Evolutionary conservation across 1,140 invertebrate species (phyloP).

Genomic region (Octopus sinensis): DNA sequence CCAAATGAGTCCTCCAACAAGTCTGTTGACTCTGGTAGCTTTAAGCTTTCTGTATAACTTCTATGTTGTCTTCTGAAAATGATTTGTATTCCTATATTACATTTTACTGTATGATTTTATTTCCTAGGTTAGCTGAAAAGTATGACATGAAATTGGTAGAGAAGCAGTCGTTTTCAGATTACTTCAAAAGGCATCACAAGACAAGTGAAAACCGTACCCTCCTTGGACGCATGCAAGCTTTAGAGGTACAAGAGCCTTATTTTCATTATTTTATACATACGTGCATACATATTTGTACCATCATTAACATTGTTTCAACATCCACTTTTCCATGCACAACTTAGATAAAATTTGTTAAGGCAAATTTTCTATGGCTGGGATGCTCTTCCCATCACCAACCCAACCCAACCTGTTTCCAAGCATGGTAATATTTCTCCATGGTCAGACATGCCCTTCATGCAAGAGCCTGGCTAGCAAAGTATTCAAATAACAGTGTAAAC

Average conservation of each 20-base stretch:
- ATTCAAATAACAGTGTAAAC: too few species aligned
- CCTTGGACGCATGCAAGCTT: conserved; percentile 72
- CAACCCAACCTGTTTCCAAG: too few species aligned
- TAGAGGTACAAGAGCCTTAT: conserved; percentile 60
- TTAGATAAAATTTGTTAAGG: conserved; percentile 31
- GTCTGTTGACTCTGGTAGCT: neutral
- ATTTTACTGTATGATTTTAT: conserved; percentile 14
- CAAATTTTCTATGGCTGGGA: too few species aligned
- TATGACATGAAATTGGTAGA: conserved; percentile 76
- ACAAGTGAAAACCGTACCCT: conserved; percentile 64
- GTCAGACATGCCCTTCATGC: too few species aligned
- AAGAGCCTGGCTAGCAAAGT: too few species aligned
- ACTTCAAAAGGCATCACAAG: conserved; percentile 68
- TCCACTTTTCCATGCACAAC: too few species aligned
- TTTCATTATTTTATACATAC: neutral
- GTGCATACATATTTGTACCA: neutral
- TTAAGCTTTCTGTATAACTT: neutral
- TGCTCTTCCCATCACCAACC: too few species aligned
- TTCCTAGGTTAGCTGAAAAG: conserved; percentile 70
- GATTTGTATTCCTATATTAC: neutral
- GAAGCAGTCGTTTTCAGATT: conserved; percentile 76
- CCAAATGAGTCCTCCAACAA: neutral
- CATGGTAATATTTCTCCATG: too few species aligned
- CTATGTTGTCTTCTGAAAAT: neutral
- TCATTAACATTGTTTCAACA: too few species aligned